Evolutionary conservation across 2,797 vertebrate species (phyloP).

Genomic region (Chaunax sp.): DNA sequence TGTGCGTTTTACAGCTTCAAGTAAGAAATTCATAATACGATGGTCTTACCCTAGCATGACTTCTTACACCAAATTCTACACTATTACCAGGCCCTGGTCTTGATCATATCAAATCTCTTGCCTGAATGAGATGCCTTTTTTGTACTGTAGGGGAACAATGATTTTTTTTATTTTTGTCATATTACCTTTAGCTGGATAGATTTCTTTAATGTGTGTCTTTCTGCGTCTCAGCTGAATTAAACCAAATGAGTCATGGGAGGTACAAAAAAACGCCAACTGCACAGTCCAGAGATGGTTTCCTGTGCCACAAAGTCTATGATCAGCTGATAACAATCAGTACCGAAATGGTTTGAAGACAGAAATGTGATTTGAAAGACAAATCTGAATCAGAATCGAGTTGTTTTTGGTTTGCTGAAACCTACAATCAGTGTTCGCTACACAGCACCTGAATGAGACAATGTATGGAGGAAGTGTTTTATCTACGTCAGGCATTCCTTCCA

Average conservation of each 20-base stretch:
- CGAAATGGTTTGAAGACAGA: slow-evolving; percentile 9
- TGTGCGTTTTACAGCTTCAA: not conserved
- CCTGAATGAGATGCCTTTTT: slow-evolving; percentile 32
- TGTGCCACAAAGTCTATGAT: slow-evolving; percentile 25
- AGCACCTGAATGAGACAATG: slow-evolving; percentile 30
- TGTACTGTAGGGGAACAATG: slow-evolving; percentile 47
- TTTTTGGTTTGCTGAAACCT: slow-evolving; percentile 34
- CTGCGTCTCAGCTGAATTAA: slow-evolving; percentile 44
- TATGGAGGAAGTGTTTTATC: slow-evolving; percentile 50
- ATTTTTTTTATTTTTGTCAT: slow-evolving; percentile 5
- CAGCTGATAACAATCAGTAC: slow-evolving; percentile 16
- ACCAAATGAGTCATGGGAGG: slow-evolving; percentile 39
- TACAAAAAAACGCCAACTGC: slow-evolving; percentile 20
- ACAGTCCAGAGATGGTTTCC: slow-evolving; percentile 15
- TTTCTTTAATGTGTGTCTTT: slow-evolving; percentile 25
- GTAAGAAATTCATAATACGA: not conserved
- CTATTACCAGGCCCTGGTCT: slow-evolving; percentile 3
- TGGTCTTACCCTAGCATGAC: not conserved
- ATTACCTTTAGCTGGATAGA: slow-evolving; percentile 5
- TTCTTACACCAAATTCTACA: not conserved
- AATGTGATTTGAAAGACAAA: slow-evolving; percentile 19
- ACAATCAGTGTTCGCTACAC: slow-evolving; percentile 17
- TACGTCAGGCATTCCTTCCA: slow-evolving; percentile 86
- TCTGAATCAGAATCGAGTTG: not conserved
- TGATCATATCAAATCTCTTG: slow-evolving; percentile 19